Evolutionary conservation across 2,797 vertebrate genomes (phyloP).

Genomic region (Neosalanx taihuensis): DNA sequence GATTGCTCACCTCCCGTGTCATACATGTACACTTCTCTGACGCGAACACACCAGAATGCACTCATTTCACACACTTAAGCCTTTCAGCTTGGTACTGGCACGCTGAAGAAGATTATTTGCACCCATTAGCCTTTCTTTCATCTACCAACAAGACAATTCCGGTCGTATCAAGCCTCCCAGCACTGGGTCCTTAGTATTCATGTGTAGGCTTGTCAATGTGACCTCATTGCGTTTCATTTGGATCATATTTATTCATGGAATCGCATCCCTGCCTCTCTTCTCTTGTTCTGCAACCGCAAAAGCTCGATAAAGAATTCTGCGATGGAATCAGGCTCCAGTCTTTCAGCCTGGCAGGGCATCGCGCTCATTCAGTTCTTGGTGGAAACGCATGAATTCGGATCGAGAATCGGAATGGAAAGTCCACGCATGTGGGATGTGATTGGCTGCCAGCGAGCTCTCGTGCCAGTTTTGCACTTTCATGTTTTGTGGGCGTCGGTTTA

Average conservation of each 20-base stretch:
- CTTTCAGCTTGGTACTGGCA: neutral
- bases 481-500: no score
- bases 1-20: neutral
- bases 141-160: constrained; percentile 1
- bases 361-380: neutral
- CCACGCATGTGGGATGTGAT: neutral
- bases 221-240: constrained; percentile 10
- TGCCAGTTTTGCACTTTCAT: no score
- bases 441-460: neutral
- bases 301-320: neutral
- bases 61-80: neutral
- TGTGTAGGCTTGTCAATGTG: constrained; percentile 17
- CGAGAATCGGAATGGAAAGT: neutral
- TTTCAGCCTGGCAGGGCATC: neutral
- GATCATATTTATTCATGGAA: constrained; percentile 6
- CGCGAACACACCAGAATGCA: neutral
- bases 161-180: neutral
- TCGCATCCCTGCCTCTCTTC: neutral
- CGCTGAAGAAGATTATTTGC: neutral
- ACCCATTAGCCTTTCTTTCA: neutral
- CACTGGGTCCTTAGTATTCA: constrained; percentile 22
- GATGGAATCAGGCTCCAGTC: neutral
- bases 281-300: neutral
- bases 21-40: neutral
- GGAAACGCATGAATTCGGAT: neutral